Percentiles rank a stretch among this genome's conserved stretches.
Evolutionary conservation across 2,797 vertebrate species (phyloP).

Genomic region (Fratercula arctica): DNA sequence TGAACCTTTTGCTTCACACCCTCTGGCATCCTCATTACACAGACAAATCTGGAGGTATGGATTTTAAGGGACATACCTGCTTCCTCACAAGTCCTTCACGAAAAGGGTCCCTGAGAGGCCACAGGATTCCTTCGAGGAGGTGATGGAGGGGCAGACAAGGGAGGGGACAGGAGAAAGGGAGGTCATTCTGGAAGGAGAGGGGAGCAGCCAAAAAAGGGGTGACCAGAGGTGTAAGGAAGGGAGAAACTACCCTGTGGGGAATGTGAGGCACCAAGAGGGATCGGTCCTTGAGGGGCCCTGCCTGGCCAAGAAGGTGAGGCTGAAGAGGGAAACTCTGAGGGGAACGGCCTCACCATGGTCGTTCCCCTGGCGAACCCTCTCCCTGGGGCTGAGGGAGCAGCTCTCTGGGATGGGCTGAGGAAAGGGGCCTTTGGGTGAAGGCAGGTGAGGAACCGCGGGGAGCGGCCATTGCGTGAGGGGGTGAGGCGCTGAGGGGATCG

Average conservation of each 20-base stretch:
- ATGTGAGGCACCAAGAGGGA: rapidly evolving
- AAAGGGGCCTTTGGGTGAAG: not conserved
- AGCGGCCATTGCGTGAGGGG: not conserved
- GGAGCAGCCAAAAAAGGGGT: not conserved
- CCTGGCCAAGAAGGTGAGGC: not conserved
- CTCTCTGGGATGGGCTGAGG: not conserved
- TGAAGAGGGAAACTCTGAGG: not conserved
- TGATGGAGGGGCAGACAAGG: rapidly evolving
- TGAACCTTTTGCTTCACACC: not conserved
- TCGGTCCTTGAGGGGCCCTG: not conserved
- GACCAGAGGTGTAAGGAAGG: not conserved
- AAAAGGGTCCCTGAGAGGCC: not conserved
- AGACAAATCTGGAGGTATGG: not conserved
- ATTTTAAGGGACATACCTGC: not conserved
- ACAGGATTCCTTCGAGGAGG: not conserved
- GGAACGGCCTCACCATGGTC: rapidly evolving
- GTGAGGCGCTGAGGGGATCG: not conserved
- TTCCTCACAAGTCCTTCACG: rapidly evolving
- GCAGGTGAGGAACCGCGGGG: not conserved
- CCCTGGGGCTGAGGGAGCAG: not conserved
- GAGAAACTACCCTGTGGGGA: not conserved
- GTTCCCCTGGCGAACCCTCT: not conserved
- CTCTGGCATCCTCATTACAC: not conserved
- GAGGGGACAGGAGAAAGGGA: not conserved
- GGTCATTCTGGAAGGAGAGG: not conserved